Evolutionary conservation across 2,888 invertebrate genomes (phyloP), one percentile per base, ranked within the genome.

Genomic region (Apodemia duryi): DNA sequence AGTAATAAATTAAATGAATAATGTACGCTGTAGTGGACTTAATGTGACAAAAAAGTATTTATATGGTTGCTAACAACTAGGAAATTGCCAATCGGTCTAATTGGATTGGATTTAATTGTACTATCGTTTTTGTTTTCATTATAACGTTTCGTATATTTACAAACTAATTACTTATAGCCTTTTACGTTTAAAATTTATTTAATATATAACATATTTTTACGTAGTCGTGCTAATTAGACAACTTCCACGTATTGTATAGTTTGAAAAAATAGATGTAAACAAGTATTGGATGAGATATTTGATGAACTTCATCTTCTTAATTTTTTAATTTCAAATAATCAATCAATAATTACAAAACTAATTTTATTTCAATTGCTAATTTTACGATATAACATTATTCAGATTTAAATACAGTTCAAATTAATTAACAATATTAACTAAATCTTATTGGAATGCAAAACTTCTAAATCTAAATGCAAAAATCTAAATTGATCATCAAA

Each of bases 41-140:
- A 54, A 54, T 54, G 54, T 29, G 28, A 54, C 54, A 54, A 54
- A 54, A 52, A 54, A 54, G 54, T 54, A 28, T 54, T 54, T 54
- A 54, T 54, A 54, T 54, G 54, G 54, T 54, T 54, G 54, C 54
- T 54, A 52, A 52, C 54, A 54, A 21, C 10, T 29, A 54, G 54
- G 54, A 54, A 54, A 54, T 54, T 29, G 54, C 54, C 54, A 60
- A 54, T 63, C 51, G 51, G 32, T 51, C 63, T 10, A 43, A 63
- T 63, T 52, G 63, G 43, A 43, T 43, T 43, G 43, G 63, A 63
- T 52, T 28, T 35, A 52, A 52, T 63, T 63, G 63, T 63, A 63
- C 63, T 64, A 61, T 64, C 28, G 35, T 64, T 61, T 43, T 41
- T 49, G 60, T 64, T 49, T 64, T 43, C 32, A 62, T 43, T 29